These are phyloP conservation scores for Hemitrygon akajei DNA, from an alignment of 2,797 vertebrate species.

Conservation along the genomic window DNA sequence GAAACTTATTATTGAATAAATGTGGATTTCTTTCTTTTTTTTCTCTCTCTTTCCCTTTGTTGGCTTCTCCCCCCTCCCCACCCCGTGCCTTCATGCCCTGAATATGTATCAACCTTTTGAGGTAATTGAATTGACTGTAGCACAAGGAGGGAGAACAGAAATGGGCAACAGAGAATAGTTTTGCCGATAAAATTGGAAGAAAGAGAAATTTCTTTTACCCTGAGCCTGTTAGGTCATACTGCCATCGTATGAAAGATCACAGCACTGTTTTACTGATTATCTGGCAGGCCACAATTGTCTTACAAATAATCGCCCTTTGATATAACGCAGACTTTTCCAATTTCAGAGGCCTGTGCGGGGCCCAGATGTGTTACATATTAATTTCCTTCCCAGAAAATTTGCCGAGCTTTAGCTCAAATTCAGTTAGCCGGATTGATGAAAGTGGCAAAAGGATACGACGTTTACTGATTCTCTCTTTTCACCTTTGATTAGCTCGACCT, in stretches of 20 bases:
- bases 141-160: slow-evolving; percentile 76
- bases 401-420: slow-evolving; percentile 82
- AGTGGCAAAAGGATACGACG: slow-evolving; percentile 92
- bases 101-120: slow-evolving; percentile 87
- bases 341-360: slow-evolving; percentile 67
- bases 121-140: slow-evolving; percentile 97
- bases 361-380: slow-evolving; percentile 96
- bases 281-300: slow-evolving; percentile 71
- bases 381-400: slow-evolving; percentile 89
- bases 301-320: slow-evolving; percentile 73
- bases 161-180: slow-evolving; percentile 79
- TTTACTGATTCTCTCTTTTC: slow-evolving; percentile 97
- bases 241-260: slow-evolving; percentile 71
- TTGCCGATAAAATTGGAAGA: slow-evolving; percentile 78
- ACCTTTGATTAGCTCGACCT: slow-evolving; percentile 98
- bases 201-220: slow-evolving; percentile 56
- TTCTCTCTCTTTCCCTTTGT: slow-evolving; percentile 47
- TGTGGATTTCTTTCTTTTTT: slow-evolving; percentile 84
- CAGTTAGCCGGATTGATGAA: slow-evolving; percentile 99
- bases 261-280: slow-evolving; percentile 84
- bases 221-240: slow-evolving; percentile 58
- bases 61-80: not conserved
- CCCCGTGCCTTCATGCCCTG: slow-evolving; percentile 60
- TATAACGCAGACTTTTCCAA: slow-evolving; percentile 72
- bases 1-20: slow-evolving; percentile 98